Base-by-base conservation (phyloP, 2,797 vertebrate species). In the Esox masquinongy region DNA sequence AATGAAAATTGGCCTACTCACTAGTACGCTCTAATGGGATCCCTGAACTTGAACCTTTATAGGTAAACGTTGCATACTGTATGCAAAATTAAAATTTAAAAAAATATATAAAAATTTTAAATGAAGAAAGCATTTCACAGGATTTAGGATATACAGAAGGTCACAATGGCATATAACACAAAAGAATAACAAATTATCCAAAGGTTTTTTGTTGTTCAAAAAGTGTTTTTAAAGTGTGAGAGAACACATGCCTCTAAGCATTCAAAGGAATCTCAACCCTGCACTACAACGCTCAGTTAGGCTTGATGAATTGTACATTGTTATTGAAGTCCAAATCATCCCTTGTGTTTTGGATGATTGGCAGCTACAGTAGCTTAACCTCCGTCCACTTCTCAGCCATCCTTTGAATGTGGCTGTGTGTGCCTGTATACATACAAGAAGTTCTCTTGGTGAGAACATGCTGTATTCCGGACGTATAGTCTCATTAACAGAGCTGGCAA, bases 401-500 rank as follows among this genome's bases (percentile, higher is more conserved):
- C 9, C 1, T 19, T 75, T 56, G 50, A 63, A 29, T 24, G 15
- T 24, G 51, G 31, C 51, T 66, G 36, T 53, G 26, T 61, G 24
- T 50, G 47, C 51, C 68, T 11, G 43, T 14, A 12, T 47, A 47
- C 12, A 47, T 47, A 47, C 3, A 3, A 1, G 15, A 29, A 1
- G 63, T 66, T 66, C 63, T 66, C 29, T 34, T 34, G 29, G 31
- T 67, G 31, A 36, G 64, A 19, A 67, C 29, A 67, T 67, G 26
- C 6, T 16, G 8, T 29, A 24, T 64, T 16, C 26, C 61, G 16
- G 26, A 24, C 16, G 22, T 29, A 53, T 34, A 53, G 70, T 53
- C 70, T 68, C 36, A 47, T 77, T 70, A 73, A 74, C 56, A 68
- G 77, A 63, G 67, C 43, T 72, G 72, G 76, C 68, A 77, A 49